Evolutionary conservation across 1,140 invertebrate species (phyloP).

Genomic region (Maniola jurtina): DNA sequence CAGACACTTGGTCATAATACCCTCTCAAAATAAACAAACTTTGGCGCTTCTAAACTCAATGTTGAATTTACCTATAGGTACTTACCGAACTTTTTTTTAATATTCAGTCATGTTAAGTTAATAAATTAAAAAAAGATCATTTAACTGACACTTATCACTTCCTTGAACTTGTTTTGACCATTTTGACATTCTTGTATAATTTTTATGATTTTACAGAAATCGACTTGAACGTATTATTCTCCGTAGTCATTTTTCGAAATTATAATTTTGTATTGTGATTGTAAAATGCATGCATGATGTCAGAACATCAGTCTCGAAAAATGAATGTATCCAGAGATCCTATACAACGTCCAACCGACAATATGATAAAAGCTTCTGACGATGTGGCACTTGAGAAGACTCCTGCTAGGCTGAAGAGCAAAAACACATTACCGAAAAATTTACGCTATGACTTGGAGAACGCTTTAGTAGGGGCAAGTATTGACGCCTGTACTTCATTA

Average conservation of each 20-base stretch:
- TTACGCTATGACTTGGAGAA: conserved; percentile 64
- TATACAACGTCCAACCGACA: conserved; percentile 6
- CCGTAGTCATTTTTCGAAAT: neutral
- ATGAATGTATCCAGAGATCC: conserved; percentile 7
- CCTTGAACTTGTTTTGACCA: neutral
- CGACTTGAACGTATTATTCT: conserved; percentile 4
- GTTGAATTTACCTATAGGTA: too few relatives aligned
- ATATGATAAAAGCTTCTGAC: conserved; percentile 34
- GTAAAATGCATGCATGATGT: conserved; percentile 17
- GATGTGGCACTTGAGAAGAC: conserved; percentile 29
- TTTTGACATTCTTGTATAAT: conserved; percentile 18
- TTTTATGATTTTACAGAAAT: conserved; percentile 22
- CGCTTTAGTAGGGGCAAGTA: conserved; percentile 61
- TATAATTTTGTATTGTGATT: neutral
- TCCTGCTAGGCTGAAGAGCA: conserved; percentile 38
- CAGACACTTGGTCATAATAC: too few relatives aligned
- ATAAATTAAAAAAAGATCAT: too few relatives aligned
- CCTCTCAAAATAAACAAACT: too few relatives aligned
- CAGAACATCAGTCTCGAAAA: conserved; percentile 23
- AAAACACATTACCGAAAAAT: conserved; percentile 55
- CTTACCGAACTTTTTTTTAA: too few relatives aligned
- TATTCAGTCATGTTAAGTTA: too few relatives aligned
- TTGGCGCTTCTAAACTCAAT: too few relatives aligned
- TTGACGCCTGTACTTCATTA: neutral
- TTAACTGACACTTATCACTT: too few relatives aligned